A percentile compares a stretch with the other conserved stretches of the same genome.
These are phyloP conservation scores for Acipenser oxyrinchus DNA, from an alignment of 2,797 vertebrate species.

Conservation along the genomic window DNA sequence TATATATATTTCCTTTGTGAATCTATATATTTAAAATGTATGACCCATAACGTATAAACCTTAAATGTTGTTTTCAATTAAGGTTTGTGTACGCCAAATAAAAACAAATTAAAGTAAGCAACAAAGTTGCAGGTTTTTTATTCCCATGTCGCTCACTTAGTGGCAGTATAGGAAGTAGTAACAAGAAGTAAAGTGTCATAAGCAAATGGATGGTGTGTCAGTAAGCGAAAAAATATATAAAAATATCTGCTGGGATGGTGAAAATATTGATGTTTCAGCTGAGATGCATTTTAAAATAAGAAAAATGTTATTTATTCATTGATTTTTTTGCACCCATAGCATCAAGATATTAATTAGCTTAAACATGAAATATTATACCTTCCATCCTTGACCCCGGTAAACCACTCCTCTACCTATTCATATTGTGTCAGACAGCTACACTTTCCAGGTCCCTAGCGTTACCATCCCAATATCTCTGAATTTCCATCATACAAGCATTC, in stretches of 20 bases:
- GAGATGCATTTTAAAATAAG: background rate
- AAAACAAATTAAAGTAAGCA: too few relatives aligned
- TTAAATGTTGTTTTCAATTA: too few relatives aligned
- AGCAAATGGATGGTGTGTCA: too few relatives aligned
- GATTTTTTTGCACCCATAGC: background rate
- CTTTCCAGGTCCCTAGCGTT: background rate
- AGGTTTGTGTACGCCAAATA: too few relatives aligned
- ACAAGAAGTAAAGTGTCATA: too few relatives aligned
- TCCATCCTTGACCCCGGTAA: background rate
- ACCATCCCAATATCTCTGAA: background rate
- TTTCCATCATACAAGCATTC: background rate
- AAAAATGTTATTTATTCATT: constrained; percentile 6
- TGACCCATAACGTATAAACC: too few relatives aligned
- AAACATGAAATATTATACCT: background rate
- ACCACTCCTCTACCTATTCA: background rate
- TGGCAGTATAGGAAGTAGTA: too few relatives aligned
- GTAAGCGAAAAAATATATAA: too few relatives aligned
- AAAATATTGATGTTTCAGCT: background rate
- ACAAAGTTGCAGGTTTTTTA: too few relatives aligned
- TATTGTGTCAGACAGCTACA: constrained; percentile 4
- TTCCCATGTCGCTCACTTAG: too few relatives aligned
- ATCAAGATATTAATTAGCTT: background rate
- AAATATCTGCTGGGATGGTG: background rate
- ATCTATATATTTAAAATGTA: background rate
- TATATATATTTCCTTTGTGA: background rate